Evolutionary conservation across 2,888 invertebrate species (phyloP).

Genomic region (Athripsodes cinereus): DNA sequence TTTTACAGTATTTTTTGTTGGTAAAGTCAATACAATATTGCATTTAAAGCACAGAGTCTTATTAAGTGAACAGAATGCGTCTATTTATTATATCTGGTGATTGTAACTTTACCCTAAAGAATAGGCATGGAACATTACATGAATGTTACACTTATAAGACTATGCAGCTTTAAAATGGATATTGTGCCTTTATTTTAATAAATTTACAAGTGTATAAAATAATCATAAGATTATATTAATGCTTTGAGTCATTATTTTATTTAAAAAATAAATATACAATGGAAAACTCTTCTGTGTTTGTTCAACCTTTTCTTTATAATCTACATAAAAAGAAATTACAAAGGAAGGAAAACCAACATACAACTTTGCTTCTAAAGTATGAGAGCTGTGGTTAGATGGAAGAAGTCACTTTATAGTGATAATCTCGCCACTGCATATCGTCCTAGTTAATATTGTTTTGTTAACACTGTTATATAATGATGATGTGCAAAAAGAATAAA

Average conservation of each 20-base stretch:
- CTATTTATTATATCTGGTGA: no score
- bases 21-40: not conserved
- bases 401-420: no score
- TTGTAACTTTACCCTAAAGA: no score
- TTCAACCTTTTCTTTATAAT: no score
- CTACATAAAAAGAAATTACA: not conserved
- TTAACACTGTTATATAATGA: no score
- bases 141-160: not conserved
- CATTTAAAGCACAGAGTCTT: not conserved
- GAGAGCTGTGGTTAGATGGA: no score
- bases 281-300: conserved; percentile 2
- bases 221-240: conserved; percentile 15
- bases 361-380: not conserved
- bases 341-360: not conserved
- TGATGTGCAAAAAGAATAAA: no score
- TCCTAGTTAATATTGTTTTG: no score
- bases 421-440: no score
- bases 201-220: conserved; percentile 1
- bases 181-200: conserved; percentile 8
- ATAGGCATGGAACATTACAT: no score
- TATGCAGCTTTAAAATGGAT: conserved; percentile 1
- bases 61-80: not conserved
- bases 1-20: not conserved
- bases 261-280: conserved; percentile 26
- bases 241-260: conserved; percentile 27